Evolutionary conservation across 2,113 vertebrate species (phyloP).

Genomic region (Anarrhichthys ocellatus): DNA sequence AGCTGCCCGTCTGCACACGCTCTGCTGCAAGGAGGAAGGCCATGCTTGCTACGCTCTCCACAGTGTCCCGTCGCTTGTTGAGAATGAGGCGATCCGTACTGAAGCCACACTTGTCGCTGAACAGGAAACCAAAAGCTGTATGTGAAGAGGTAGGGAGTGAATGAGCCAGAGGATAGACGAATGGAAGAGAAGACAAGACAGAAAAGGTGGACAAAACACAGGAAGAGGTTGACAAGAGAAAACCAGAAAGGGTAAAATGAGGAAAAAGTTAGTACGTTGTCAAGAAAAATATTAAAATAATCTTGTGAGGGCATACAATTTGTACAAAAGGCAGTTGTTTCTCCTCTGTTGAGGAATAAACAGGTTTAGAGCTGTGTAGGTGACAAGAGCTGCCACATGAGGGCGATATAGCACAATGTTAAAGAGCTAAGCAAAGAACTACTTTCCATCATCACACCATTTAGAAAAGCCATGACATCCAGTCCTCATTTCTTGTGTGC

Average conservation of each 20-base stretch:
- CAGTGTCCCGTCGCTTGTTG: slow-evolving; percentile 87
- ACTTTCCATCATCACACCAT: background rate
- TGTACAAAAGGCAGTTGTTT: background rate
- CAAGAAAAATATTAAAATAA: background rate
- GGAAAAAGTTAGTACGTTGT: background rate
- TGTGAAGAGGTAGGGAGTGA: background rate
- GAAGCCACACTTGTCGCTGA: slow-evolving; percentile 96
- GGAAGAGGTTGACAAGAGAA: background rate
- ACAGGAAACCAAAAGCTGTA: slow-evolving; percentile 93
- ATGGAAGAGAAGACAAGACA: background rate
- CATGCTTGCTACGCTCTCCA: slow-evolving; percentile 92
- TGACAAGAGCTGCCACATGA: slow-evolving; percentile 51
- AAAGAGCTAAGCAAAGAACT: background rate
- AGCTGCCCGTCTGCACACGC: slow-evolving; percentile 91
- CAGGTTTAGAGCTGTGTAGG: background rate
- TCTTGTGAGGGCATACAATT: background rate
- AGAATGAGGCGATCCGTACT: slow-evolving; percentile 89
- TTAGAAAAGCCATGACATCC: slow-evolving; percentile 3
- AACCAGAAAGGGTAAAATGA: background rate
- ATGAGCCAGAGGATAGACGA: background rate
- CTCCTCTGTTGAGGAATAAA: background rate
- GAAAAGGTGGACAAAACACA: background rate
- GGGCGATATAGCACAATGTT: slow-evolving; percentile 55
- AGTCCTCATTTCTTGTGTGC: slow-evolving; percentile 2
- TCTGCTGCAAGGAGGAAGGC: slow-evolving; percentile 89